Evolutionary conservation across 2,113 vertebrate species (phyloP), one percentile per base, ranked within the genome.

Genomic region (Holacanthus passer): DNA sequence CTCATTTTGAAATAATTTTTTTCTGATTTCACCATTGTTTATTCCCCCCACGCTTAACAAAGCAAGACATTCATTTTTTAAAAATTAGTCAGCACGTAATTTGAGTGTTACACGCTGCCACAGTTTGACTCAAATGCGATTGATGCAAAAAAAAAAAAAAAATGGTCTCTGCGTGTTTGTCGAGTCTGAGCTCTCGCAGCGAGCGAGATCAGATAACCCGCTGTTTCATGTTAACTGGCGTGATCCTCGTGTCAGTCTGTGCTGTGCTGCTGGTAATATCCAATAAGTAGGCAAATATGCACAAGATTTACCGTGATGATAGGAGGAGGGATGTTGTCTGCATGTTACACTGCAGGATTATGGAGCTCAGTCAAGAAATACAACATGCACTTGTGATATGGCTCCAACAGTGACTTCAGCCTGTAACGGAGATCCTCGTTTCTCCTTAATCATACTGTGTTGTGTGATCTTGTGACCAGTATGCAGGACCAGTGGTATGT

Each of bases 201-300:
- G 45, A 64, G 63, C 45, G 68, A 62, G 60, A 90, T 88, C 88
- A 65, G 79, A 90, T 85, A 79, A 81, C 76, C 67, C 1, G 39
- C 82, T 77, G 81, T 59, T 89, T 73, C 73, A 52, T 67, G 41
- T 73, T 73, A 77, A 78, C 63, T 81, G 67, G 73, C 64, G 11
- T 81, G 80, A 91, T 88, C 86, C 88, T 43, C 27, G 60, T 82
- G 69, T 89, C 77, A 77, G 63, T 55, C 31, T 78, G 75, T 63
- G 59, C 73, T 53, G 27, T 35, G n/a, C 70, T 78, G 66, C 63
- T 60, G 55, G 31, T 86, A 82, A 83, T 90, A 83, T 71, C 68
- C 70, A 84, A 53, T 81, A 88, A 89, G 75, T 68, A 77, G 86
- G 85, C 73, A 89, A 93, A 93, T 89, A 79, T 59, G 74, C 62